phyloP scores from a whole-genome alignment of 2,797 vertebrate genomes.

The Paguma larvata region DNA sequence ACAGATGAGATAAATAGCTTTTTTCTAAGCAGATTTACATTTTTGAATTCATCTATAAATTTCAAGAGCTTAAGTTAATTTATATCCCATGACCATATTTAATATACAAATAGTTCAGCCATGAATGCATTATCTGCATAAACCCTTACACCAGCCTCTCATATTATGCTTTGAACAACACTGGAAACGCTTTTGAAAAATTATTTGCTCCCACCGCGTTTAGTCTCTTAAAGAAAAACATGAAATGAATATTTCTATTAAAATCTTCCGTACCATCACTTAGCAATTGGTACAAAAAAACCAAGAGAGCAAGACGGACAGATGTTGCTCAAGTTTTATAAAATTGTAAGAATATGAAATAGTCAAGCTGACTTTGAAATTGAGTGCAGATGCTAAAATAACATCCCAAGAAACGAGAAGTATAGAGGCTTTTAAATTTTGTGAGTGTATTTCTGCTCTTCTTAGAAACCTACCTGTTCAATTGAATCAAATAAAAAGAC shows the following conservation, averaged over 20 bases:
- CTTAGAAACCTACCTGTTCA: conserved; percentile 56
- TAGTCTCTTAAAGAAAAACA: conserved; percentile 62
- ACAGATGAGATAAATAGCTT: conserved; percentile 88
- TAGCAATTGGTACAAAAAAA: conserved; percentile 31
- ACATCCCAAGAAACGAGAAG: conserved; percentile 17
- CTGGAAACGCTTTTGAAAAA: conserved; percentile 57
- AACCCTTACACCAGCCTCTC: conserved; percentile 74
- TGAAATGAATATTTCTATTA: conserved; percentile 49
- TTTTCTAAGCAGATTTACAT: conserved; percentile 88
- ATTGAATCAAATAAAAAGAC: conserved; percentile 41
- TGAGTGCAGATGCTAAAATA: conserved; percentile 54
- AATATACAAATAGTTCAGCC: conserved; percentile 86
- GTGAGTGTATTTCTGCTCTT: conserved; percentile 43
- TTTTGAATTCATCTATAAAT: conserved; percentile 87
- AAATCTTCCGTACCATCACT: not conserved
- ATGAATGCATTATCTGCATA: conserved; percentile 79
- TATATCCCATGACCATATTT: conserved; percentile 80
- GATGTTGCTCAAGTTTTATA: conserved; percentile 44
- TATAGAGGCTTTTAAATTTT: conserved; percentile 34
- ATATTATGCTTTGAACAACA: conserved; percentile 63
- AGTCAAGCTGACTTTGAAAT: conserved; percentile 63
- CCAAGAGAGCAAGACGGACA: not conserved
- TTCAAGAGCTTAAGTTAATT: conserved; percentile 88
- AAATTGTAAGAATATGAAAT: conserved; percentile 64
- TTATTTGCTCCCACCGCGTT: conserved; percentile 20